These are phyloP conservation scores for Acridotheres tristis DNA, from an alignment of 2,797 vertebrate species.

Conservation along the genomic window DNA sequence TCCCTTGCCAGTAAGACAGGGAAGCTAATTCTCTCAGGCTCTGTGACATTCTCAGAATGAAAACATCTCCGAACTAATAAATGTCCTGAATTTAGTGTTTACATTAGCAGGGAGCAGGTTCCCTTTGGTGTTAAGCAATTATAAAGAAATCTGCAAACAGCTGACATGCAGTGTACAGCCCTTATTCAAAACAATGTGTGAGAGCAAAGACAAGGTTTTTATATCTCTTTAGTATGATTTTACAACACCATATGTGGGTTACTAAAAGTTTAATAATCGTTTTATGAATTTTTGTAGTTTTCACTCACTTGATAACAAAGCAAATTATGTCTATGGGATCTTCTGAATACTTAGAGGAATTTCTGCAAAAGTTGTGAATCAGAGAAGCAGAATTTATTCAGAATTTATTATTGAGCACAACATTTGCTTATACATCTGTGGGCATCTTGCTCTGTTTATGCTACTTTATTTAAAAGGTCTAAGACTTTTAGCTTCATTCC, in stretches of 20 bases:
- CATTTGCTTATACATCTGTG: background rate
- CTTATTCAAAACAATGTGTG: background rate
- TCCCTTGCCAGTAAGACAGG: background rate
- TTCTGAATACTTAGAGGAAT: background rate
- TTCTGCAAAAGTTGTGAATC: background rate
- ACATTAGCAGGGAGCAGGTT: background rate
- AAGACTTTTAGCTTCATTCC: background rate
- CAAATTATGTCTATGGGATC: background rate
- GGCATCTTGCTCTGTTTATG: background rate
- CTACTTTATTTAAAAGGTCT: slow-evolving; percentile 19
- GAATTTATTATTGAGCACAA: background rate
- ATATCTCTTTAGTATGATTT: background rate
- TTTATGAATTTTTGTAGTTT: background rate
- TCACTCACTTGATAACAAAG: background rate
- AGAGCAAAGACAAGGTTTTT: background rate
- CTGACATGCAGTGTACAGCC: background rate
- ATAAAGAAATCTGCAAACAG: background rate
- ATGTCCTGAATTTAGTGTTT: background rate
- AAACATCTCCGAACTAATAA: background rate
- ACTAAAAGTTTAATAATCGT: background rate
- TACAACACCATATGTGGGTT: background rate
- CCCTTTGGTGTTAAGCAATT: background rate
- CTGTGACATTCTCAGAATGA: background rate
- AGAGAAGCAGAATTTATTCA: background rate
- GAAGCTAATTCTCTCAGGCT: background rate